Conservation (phyloP, 2,888 invertebrate species). For the Eristalis arbustorum region DNA sequence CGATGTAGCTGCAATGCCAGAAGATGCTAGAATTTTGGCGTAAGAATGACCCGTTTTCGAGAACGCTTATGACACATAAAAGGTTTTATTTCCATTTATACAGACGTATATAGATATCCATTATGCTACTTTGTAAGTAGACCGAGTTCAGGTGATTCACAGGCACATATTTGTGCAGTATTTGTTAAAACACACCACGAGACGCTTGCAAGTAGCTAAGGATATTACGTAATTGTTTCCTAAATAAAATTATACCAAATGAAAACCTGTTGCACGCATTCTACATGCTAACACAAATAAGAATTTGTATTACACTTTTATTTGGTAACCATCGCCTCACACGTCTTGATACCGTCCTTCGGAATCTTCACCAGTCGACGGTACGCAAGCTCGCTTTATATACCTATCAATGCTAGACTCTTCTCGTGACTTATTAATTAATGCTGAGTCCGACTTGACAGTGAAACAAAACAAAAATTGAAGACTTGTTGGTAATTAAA, state of each 20-base stretch:
- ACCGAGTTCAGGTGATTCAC: too few relatives aligned
- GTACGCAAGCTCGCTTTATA: not conserved
- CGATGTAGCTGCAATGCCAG: too few relatives aligned
- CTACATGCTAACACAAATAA: not conserved
- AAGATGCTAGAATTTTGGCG: too few relatives aligned
- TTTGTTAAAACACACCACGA: too few relatives aligned
- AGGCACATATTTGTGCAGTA: too few relatives aligned
- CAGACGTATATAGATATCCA: too few relatives aligned
- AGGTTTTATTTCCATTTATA: too few relatives aligned
- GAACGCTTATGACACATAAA: too few relatives aligned
- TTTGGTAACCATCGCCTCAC: not conserved
- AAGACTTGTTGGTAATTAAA: not conserved
- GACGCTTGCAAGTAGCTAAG: not conserved
- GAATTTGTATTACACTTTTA: not conserved
- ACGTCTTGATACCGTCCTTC: not conserved
- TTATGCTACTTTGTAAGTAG: too few relatives aligned
- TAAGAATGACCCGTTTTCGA: too few relatives aligned
- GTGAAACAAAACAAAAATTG: not conserved
- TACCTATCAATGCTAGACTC: not conserved
- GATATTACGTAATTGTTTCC: not conserved
- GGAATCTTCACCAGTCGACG: not conserved
- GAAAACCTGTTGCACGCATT: not conserved
- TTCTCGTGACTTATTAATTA: constrained; percentile 20
- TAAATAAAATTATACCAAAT: not conserved
- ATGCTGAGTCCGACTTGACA: not conserved